Evolutionary conservation across 30 jellyfish, hydroid and myxozoan species (phyloP).

Genomic region (Sanderia malayensis): DNA sequence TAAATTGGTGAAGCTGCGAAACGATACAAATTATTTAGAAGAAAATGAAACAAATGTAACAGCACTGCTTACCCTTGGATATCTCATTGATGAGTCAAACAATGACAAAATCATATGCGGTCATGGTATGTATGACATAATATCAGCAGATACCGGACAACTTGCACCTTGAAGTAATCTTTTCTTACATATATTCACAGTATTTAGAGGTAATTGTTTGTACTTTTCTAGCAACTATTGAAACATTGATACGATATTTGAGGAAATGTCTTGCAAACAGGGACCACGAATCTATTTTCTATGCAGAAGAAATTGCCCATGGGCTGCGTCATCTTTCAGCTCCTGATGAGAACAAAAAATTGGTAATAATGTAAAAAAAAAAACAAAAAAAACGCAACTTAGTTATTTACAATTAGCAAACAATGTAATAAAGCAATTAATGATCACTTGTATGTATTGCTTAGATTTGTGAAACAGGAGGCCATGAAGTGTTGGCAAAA

Average conservation of each 20-base stretch:
- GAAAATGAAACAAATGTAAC: slow-evolving; percentile 17
- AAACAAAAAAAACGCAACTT: no score
- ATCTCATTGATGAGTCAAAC: slow-evolving; percentile 27
- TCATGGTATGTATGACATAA: slow-evolving; percentile 25
- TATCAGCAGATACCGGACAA: no score
- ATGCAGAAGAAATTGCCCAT: slow-evolving; percentile 19
- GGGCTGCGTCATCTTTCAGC: slow-evolving; percentile 24
- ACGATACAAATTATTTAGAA: not conserved
- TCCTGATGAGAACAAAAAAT: slow-evolving; percentile 16
- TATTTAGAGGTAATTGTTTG: no score
- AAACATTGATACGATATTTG: not conserved
- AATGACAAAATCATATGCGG: slow-evolving; percentile 14
- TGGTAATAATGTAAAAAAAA: slow-evolving; percentile 12
- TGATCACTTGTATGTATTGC: no score
- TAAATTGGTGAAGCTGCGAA: not conserved
- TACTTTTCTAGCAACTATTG: slow-evolving; percentile 12
- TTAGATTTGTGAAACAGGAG: slow-evolving; percentile 33
- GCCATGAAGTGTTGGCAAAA: not conserved
- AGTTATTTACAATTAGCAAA: no score
- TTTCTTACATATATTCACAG: no score
- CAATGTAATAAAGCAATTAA: no score
- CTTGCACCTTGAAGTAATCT: no score
- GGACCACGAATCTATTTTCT: slow-evolving; percentile 17
- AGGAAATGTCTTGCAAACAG: not conserved
- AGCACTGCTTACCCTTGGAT: slow-evolving; percentile 25